phyloP scores from a whole-genome alignment of 2,113 vertebrate species.

The Axis porcinus region DNA sequence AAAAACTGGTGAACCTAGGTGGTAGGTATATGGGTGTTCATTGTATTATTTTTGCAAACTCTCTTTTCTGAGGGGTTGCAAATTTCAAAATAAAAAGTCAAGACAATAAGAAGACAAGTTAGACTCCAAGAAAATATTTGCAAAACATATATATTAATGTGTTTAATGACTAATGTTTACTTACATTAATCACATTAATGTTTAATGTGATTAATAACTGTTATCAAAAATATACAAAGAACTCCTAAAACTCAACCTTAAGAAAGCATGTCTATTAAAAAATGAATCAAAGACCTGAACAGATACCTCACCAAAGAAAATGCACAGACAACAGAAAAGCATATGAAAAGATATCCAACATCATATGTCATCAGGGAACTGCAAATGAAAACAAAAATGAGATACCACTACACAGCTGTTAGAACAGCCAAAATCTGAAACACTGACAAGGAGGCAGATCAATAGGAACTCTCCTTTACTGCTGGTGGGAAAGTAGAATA shows the following conservation, averaged over 20 bases:
- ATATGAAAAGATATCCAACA: neutral
- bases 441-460: neutral
- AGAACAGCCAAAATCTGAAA: neutral
- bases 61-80: neutral
- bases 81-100: slow-evolving; percentile 21
- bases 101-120: neutral
- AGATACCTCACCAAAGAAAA: neutral
- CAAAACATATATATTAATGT: neutral
- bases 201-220: neutral
- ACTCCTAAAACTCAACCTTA: neutral
- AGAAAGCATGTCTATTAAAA: neutral
- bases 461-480: neutral
- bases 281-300: neutral
- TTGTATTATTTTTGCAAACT: neutral
- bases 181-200: no score
- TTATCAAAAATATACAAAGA: neutral
- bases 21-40: neutral
- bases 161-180: no score
- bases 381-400: neutral
- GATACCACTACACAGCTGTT: neutral
- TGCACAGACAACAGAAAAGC: neutral
- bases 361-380: neutral
- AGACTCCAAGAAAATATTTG: neutral
- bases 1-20: neutral
- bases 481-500: neutral